Percentiles rank a stretch among this genome's conserved stretches.
Evolutionary conservation across 92 coral and sea anemone species (phyloP).

Genomic region (Porites lobata): DNA sequence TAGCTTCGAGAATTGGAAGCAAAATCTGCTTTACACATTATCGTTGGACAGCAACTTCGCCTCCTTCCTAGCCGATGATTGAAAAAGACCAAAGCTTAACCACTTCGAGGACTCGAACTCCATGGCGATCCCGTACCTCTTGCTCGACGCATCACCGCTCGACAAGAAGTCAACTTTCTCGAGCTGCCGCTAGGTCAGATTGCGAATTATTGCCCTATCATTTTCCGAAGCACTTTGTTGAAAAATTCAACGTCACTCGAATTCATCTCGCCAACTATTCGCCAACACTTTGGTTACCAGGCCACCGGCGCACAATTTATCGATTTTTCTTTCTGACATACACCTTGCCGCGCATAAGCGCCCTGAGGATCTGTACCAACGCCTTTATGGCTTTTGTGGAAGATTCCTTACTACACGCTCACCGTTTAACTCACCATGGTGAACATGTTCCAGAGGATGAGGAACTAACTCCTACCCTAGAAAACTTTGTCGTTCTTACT

Average conservation of each 20-base stretch:
- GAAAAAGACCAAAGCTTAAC: too few relatives aligned
- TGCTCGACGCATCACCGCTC: constrained; percentile 63
- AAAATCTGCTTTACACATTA: constrained; percentile 63
- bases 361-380: constrained; percentile 83
- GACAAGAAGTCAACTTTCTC: constrained; percentile 50
- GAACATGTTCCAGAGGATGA: constrained; percentile 50
- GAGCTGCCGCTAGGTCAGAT: constrained; percentile 80
- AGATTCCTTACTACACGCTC: constrained; percentile 40
- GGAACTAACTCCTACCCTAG: constrained; percentile 69
- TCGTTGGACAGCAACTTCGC: constrained; percentile 69
- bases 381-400: constrained; percentile 79
- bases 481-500: constrained; percentile 58
- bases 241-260: constrained; percentile 75
- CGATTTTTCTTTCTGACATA: constrained; percentile 52
- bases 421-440: constrained; percentile 60
- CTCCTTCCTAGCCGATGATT: constrained; percentile 59
- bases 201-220: constrained; percentile 77
- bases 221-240: constrained; percentile 62
- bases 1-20: constrained; percentile 73
- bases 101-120: constrained; percentile 25
- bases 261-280: constrained; percentile 66
- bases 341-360: constrained; percentile 74
- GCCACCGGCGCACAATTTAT: constrained; percentile 73
- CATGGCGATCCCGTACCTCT: constrained; percentile 54
- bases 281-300: constrained; percentile 81